Evolutionary conservation across 2,113 vertebrate species (phyloP), one percentile per base, ranked within the genome.

Genomic region (Colaptes auratus): DNA sequence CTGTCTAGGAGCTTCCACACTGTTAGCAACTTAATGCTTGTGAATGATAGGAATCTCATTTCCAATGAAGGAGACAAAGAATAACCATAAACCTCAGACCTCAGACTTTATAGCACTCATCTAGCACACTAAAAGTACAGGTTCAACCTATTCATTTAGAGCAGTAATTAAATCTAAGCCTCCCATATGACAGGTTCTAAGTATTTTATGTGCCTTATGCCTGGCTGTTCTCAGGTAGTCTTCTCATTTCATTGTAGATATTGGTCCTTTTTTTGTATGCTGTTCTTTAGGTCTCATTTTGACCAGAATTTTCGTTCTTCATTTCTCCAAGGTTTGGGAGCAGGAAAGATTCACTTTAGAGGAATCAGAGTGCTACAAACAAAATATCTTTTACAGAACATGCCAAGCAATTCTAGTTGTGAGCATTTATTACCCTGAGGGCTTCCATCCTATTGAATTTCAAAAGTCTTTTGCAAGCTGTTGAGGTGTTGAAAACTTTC

Each of bases 381-480:
- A 83, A 24, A 82, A 90, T 86, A 58, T 24, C 27, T 80, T 94
- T 91, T 46, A 74, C 52, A 90, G 76, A 93, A 53, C 3, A 1
- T 74, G 94, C 86, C 69, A 60, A 71, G 33, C n/a, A 76, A 83
- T 59, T 90, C 42, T 64, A 6, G 17, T 36, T 67, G 33, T 73
- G 86, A 88, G 72, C 80, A 56, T 92, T 89, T 74, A 91, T 86
- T 91, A 91, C 79, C 92, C 85, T 64, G 67, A 92, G 66, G 87
- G 60, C 82, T 91, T 93, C 72, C 60, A 91, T 67, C 64, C 60
- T 77, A 82, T 36, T 88, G 79, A 91, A 92, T 88, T 96, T 93
- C 64, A 74, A 92, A 96, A 78, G 81, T 56, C 89, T 88, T 82
- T 82, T 80, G 48, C 53, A 77, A 94, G 87, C 31, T 89, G 36